phyloP scores from a whole-genome alignment of 1,140 invertebrate species.

The Lamellibrachia luymesi region DNA sequence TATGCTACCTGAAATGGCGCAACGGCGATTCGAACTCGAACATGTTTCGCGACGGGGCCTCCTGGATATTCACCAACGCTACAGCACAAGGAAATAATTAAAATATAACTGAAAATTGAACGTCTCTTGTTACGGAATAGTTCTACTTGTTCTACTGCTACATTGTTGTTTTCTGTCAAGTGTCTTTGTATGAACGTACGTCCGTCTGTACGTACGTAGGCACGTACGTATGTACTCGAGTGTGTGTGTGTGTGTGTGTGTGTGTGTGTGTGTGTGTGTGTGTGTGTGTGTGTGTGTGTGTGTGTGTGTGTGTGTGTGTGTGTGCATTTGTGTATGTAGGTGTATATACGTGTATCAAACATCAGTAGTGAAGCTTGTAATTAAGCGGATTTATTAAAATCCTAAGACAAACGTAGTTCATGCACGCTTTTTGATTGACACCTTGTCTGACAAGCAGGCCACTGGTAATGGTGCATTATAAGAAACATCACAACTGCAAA shows the following conservation, averaged over 20 bases:
- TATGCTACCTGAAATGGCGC: background rate
- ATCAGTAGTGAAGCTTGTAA: background rate
- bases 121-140: too few relatives aligned
- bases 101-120: too few relatives aligned
- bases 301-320: background rate
- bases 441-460: background rate
- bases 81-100: background rate
- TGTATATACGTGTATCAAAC: background rate
- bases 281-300: background rate
- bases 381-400: background rate
- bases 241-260: background rate
- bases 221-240: background rate
- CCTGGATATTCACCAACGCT: background rate
- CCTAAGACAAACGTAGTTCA: background rate
- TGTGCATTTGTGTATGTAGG: background rate
- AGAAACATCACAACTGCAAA: background rate
- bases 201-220: background rate
- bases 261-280: background rate
- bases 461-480: background rate
- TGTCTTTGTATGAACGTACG: too few relatives aligned
- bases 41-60: background rate
- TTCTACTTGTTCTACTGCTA: background rate
- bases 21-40: background rate
- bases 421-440: background rate
- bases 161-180: background rate